Percentiles rank a stretch among this genome's conserved stretches.
phyloP scores from a whole-genome alignment of 2,113 vertebrate species.

The Phrynocephalus versicolor region DNA sequence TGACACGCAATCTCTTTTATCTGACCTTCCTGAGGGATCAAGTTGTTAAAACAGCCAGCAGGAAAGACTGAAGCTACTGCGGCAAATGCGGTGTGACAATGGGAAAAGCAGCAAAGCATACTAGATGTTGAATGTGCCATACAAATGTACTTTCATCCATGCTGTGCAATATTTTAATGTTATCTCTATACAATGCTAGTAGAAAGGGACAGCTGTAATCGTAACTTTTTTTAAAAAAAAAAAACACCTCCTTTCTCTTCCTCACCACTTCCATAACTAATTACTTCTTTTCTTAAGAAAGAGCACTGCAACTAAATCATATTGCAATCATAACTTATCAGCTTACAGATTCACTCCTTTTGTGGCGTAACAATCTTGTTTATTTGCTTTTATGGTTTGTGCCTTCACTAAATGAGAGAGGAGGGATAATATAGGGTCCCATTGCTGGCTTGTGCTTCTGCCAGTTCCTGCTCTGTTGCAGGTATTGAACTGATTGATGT shows the following conservation, averaged over 20 bases:
- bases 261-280: not conserved
- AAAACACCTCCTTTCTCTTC: not conserved
- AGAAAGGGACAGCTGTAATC: conserved; percentile 18
- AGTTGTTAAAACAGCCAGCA: not conserved
- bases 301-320: too few relatives aligned
- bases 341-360: too few relatives aligned
- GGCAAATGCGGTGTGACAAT: conserved; percentile 18
- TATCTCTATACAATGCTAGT: not conserved
- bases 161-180: not conserved
- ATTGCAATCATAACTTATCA: too few relatives aligned
- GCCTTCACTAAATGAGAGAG: too few relatives aligned
- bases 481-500: too few relatives aligned
- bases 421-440: too few relatives aligned
- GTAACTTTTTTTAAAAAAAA: not conserved
- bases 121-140: conserved; percentile 11
- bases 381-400: too few relatives aligned
- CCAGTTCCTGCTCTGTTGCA: too few relatives aligned
- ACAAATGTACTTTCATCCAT: conserved; percentile 23
- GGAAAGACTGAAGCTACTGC: not conserved
- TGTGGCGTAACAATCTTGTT: too few relatives aligned
- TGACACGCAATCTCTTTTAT: not conserved
- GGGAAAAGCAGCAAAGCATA: conserved; percentile 11
- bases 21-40: not conserved
- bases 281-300: too few relatives aligned
- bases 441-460: too few relatives aligned